Evolutionary conservation across 2,888 invertebrate genomes (phyloP), one percentile per base, ranked within the genome.

Genomic region (Prosopocoilus inquinatus): DNA sequence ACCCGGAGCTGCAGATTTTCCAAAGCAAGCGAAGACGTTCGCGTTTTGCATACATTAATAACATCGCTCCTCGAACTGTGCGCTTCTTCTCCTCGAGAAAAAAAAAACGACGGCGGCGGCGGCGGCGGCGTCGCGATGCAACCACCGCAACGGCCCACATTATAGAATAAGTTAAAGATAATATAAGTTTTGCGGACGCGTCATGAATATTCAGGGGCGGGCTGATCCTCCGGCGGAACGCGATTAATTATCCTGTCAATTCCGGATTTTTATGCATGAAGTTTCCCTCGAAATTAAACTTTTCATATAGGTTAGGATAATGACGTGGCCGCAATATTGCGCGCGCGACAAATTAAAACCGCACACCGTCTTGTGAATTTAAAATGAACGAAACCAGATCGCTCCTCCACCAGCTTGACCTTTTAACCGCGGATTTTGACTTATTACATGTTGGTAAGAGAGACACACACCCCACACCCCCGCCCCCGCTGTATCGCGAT

Each of bases 191-290:
- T 55, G 49, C 50, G 33, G 36, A 46, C 46, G 39, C 50, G 50
- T 44, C 55, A 55, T 55, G 55, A 55, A 55, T 55, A 55, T 55
- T 50, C 55, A 55, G 53, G 47, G 47, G 47, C 47, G 53, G 47
- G 15, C n/a, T 47, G 53, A 53, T 53, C 53, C 53, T 53, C 47
- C 46, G 53, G 53, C 53, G 53, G 15, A 47, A 47, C 53, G 39
- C 47, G 53, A 53, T 53, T 53, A 53, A 53, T 53, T 53, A 53
- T 47, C 53, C 53, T 53, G 53, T 53, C 53, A 53, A 53, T 53
- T 53, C 53, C 20, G 47, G 47, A 53, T 53, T 53, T 53, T 53
- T 53, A 53, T 47, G 53, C 53, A 47, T 53, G 47, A 53, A 53
- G 53, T 53, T 53, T 53, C 39, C 33, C 41, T 47, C 47, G 53